phyloP scores from a whole-genome alignment of 2,888 invertebrate species.

The Encarsia formosa region DNA sequence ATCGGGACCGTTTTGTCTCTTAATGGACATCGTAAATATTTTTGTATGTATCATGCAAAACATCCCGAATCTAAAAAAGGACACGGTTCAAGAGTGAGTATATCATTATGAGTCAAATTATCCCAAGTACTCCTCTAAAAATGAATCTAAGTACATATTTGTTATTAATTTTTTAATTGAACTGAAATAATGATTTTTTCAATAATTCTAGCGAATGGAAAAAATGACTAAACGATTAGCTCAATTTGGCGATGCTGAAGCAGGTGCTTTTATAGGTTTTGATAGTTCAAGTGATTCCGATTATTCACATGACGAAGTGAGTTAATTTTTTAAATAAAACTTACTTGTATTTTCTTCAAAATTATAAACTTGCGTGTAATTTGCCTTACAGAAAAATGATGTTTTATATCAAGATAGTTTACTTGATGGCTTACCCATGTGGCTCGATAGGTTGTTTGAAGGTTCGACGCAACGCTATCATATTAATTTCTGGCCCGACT shows the following conservation, averaged over 20 bases:
- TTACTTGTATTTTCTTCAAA: not conserved
- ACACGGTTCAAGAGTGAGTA: conserved; percentile 62
- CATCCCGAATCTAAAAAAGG: conserved; percentile 72
- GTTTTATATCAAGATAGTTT: conserved; percentile 70
- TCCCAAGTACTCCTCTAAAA: no score
- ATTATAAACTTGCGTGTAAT: not conserved
- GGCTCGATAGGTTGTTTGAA: conserved; percentile 95
- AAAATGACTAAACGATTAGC: conserved; percentile 60
- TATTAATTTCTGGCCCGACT: conserved; percentile 98
- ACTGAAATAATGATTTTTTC: not conserved
- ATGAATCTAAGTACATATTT: no score
- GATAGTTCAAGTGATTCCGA: conserved; percentile 63
- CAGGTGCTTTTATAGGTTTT: conserved; percentile 83
- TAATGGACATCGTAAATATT: conserved; percentile 96
- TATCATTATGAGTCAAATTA: not conserved
- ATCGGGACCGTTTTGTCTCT: conserved; percentile 93
- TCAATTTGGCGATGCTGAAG: conserved; percentile 62
- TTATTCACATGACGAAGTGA: conserved; percentile 47
- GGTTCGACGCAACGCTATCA: conserved; percentile 93
- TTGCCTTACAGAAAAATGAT: conserved; percentile 36
- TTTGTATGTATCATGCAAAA: conserved; percentile 97
- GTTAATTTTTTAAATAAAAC: not conserved
- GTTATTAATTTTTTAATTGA: not conserved
- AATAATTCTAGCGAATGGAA: conserved; percentile 59
- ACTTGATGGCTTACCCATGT: conserved; percentile 88